These are phyloP conservation scores for Caradrina clavipalpis DNA, from an alignment of 2,888 invertebrate species.

Conservation along the genomic window DNA sequence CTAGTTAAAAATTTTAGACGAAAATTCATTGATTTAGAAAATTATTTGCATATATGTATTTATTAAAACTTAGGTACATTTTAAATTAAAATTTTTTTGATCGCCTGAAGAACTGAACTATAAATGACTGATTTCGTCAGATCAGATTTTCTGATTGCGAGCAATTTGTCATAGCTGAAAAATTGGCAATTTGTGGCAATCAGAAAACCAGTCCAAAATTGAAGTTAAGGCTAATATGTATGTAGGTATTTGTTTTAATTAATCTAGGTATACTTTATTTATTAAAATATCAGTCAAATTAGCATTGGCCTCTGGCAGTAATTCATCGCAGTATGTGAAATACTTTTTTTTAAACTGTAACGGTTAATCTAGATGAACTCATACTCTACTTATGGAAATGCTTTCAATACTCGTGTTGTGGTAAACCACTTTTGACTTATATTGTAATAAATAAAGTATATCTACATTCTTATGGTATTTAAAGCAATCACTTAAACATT, in stretches of 20 bases:
- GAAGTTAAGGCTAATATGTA: conserved; percentile 4
- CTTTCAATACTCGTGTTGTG: not conserved
- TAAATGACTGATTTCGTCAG: conserved; percentile 10
- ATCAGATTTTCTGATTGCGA: conserved; percentile 5
- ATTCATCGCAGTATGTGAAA: not conserved
- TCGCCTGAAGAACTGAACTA: conserved; percentile 23
- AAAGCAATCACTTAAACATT: not conserved
- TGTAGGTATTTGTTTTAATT: not conserved
- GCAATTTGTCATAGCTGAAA: not conserved
- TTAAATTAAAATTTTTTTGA: not conserved
- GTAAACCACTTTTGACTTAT: conserved; percentile 3
- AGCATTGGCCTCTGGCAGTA: too few species aligned
- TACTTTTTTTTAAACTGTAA: not conserved
- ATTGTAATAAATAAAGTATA: conserved; percentile 16
- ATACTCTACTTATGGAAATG: not conserved
- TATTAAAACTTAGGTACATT: too few species aligned
- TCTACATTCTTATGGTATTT: not conserved
- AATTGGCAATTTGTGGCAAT: not conserved
- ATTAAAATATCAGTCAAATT: not conserved
- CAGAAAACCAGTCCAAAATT: not conserved
- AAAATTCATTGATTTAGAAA: not conserved
- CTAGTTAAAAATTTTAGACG: too few species aligned
- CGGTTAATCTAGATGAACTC: not conserved
- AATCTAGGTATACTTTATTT: not conserved
- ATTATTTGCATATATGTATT: not conserved